These are phyloP conservation scores for Parnassius glacialis DNA, from an alignment of 2,888 invertebrate species.

Conservation along the genomic window DNA sequence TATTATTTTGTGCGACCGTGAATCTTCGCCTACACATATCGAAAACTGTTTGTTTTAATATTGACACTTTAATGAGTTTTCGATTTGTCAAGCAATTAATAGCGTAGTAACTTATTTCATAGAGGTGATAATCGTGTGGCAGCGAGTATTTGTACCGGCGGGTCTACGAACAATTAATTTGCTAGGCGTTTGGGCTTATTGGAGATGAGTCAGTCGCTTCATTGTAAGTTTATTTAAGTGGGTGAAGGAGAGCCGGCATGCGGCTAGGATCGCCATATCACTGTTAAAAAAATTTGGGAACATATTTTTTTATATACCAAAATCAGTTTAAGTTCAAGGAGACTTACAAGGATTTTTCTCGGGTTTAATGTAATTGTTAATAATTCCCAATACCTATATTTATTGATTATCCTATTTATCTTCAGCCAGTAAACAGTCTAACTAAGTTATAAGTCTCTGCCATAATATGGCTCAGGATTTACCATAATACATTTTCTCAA, in stretches of 20 bases:
- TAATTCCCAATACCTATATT: too few relatives aligned
- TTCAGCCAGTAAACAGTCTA: too few relatives aligned
- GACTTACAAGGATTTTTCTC: too few relatives aligned
- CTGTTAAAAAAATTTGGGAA: too few relatives aligned
- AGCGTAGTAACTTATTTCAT: neutral
- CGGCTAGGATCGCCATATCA: neutral
- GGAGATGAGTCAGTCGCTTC: slow-evolving; percentile 17
- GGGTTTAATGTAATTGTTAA: too few relatives aligned
- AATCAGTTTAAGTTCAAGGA: too few relatives aligned
- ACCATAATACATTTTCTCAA: too few relatives aligned
- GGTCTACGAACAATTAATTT: slow-evolving; percentile 6
- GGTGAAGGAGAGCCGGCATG: slow-evolving; percentile 1
- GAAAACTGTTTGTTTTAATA: too few relatives aligned
- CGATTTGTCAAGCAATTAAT: neutral
- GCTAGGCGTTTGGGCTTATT: slow-evolving; percentile 12
- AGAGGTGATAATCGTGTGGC: neutral
- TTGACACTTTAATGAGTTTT: neutral
- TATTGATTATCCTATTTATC: too few relatives aligned
- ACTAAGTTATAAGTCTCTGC: too few relatives aligned
- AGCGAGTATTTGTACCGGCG: neutral
- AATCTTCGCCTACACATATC: neutral
- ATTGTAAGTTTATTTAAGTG: slow-evolving; percentile 11
- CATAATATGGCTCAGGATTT: too few relatives aligned
- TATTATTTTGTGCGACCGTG: neutral
- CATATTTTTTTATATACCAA: too few relatives aligned